phyloP scores from a whole-genome alignment of 1,140 invertebrate species.

The Protaetia brevitarsis region DNA sequence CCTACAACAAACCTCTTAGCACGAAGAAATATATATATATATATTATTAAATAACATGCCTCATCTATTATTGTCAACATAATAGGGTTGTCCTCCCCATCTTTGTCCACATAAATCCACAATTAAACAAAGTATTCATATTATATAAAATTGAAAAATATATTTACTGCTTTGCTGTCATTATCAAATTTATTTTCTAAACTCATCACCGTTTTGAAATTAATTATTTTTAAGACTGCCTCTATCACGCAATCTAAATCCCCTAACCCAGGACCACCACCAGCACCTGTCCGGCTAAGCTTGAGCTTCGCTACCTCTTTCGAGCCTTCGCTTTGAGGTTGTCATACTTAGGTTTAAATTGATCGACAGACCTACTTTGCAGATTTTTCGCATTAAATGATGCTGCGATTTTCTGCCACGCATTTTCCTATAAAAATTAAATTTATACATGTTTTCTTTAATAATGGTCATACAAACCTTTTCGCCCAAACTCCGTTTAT shows the following conservation, averaged over 20 bases:
- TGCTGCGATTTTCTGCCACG: neutral
- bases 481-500: neutral
- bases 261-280: neutral
- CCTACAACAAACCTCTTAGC: too few species aligned
- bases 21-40: too few species aligned
- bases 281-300: neutral
- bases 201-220: conserved; percentile 1
- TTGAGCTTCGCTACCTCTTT: neutral
- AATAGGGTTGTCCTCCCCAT: neutral
- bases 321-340: neutral
- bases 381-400: conserved; percentile 3
- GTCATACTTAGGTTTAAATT: conserved; percentile 6
- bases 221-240: conserved; percentile 12
- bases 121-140: neutral
- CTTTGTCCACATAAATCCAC: neutral
- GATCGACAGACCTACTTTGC: neutral
- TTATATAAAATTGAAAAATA: neutral
- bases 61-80: neutral
- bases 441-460: neutral
- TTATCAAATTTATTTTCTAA: neutral
- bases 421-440: neutral
- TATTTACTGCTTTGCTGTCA: neutral
- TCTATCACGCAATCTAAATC: neutral
- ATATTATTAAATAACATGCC: too few species aligned
- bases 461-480: neutral